phyloP scores from a whole-genome alignment of 1,140 invertebrate genomes.

The Tachypleus tridentatus region DNA sequence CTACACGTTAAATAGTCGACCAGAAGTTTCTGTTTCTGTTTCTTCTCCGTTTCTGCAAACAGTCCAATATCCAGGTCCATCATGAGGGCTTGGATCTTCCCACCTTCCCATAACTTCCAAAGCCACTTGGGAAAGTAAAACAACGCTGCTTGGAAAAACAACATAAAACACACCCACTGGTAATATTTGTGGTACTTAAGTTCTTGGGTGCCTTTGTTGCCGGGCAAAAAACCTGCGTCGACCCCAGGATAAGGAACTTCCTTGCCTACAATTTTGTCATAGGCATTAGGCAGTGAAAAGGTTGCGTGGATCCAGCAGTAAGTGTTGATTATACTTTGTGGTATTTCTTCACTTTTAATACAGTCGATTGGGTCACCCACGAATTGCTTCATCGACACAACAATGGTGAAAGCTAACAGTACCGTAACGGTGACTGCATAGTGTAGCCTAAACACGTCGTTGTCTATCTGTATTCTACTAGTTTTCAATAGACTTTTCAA shows the following conservation, averaged over 20 bases:
- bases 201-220: constrained; percentile 34
- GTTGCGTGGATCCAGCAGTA: constrained; percentile 95
- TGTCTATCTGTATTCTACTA: constrained; percentile 33
- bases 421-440: constrained; percentile 28
- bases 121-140: constrained; percentile 91
- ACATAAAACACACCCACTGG: constrained; percentile 88
- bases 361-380: constrained; percentile 82
- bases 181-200: constrained; percentile 90
- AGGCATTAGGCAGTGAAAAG: constrained; percentile 71
- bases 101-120: constrained; percentile 94
- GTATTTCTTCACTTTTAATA: constrained; percentile 79
- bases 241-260: constrained; percentile 59
- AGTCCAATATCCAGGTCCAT: constrained; percentile 87
- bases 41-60: constrained; percentile 87
- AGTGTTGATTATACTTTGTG: constrained; percentile 74
- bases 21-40: constrained; percentile 88
- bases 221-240: constrained; percentile 18
- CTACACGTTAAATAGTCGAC: constrained; percentile 90
- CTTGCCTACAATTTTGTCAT: constrained; percentile 21
- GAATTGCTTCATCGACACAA: constrained; percentile 41
- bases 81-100: constrained; percentile 88
- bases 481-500: constrained; percentile 38
- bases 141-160: constrained; percentile 43
- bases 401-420: constrained; percentile 33
- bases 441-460: constrained; percentile 35